Evolutionary conservation across 2,888 invertebrate genomes (phyloP).

Genomic region (Hypselothyrea guttata): DNA sequence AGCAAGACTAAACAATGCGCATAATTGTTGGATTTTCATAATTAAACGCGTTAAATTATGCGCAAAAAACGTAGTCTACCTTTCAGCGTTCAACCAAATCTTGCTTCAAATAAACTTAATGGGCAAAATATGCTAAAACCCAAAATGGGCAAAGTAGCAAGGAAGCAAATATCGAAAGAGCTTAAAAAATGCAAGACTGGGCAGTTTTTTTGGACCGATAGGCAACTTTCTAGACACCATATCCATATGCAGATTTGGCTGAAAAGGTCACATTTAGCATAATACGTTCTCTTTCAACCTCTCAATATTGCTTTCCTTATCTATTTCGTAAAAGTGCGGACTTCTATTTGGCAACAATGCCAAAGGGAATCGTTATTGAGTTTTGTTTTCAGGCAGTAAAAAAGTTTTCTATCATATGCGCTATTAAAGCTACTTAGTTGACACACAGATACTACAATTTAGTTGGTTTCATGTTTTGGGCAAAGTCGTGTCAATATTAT

Average conservation of each 20-base stretch:
- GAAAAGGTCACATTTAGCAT: slow-evolving; percentile 32
- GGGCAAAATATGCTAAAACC: slow-evolving; percentile 31
- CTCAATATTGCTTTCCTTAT: background rate
- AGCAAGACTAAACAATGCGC: slow-evolving; percentile 11
- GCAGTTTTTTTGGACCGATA: background rate
- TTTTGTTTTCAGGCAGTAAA: too few species aligned
- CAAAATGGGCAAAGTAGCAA: background rate
- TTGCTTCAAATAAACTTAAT: slow-evolving; percentile 17
- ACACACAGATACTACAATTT: background rate
- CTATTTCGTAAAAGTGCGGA: background rate
- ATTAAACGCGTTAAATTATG: slow-evolving; percentile 43
- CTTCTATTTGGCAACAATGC: too few species aligned
- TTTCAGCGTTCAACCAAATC: slow-evolving; percentile 18
- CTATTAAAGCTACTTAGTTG: too few species aligned
- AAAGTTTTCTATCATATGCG: too few species aligned
- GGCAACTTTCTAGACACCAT: background rate
- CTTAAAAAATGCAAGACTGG: slow-evolving; percentile 1
- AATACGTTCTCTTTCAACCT: background rate
- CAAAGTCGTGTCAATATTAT: too few species aligned
- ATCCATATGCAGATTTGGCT: slow-evolving; percentile 23
- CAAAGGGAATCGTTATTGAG: too few species aligned
- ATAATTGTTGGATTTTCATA: slow-evolving; percentile 16
- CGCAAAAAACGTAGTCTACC: slow-evolving; percentile 32
- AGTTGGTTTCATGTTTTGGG: background rate
- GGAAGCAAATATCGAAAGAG: slow-evolving; percentile 9